Percentiles rank a stretch among this genome's conserved stretches.
phyloP scores from a whole-genome alignment of 1,140 invertebrate genomes.

The Drosophila kikkawai region DNA sequence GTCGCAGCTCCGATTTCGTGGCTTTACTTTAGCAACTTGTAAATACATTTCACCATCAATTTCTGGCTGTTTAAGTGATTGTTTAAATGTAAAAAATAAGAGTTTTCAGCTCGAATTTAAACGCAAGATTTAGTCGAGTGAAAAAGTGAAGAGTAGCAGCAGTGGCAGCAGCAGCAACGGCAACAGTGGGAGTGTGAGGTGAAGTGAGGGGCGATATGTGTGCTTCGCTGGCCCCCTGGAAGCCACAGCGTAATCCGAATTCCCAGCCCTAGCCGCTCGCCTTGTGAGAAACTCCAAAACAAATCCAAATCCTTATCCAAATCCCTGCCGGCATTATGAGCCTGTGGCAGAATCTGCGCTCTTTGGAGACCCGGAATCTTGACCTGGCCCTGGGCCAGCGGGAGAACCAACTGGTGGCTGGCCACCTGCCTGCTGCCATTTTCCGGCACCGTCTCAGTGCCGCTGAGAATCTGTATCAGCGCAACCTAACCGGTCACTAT shows the following conservation, averaged over 20 bases:
- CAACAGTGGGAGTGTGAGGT: constrained; percentile 2
- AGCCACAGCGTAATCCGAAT: constrained; percentile 2
- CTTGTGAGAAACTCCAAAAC: not conserved
- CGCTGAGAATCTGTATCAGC: constrained; percentile 92
- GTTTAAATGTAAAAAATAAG: not conserved
- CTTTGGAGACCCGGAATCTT: constrained; percentile 55
- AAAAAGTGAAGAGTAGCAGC: constrained; percentile 1
- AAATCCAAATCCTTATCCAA: not conserved
- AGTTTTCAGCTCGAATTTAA: constrained; percentile 5
- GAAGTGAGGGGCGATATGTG: constrained; percentile 25
- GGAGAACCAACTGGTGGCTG: constrained; percentile 46
- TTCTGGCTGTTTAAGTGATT: not conserved
- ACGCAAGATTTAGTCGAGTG: not conserved
- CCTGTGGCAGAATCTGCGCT: constrained; percentile 24
- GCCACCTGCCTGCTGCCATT: constrained; percentile 83
- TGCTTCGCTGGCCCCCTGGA: constrained; percentile 26
- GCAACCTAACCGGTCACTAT: constrained; percentile 95
- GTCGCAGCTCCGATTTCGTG: constrained; percentile 31
- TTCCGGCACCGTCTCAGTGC: constrained; percentile 88
- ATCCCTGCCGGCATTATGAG: constrained; percentile 38
- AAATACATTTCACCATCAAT: not conserved
- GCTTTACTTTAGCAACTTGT: not conserved
- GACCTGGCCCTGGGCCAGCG: constrained; percentile 56
- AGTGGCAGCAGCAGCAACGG: not conserved
- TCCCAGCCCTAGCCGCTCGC: not conserved